A percentile compares a stretch with the other conserved stretches of the same genome.
Conservation (phyloP, 2,888 invertebrate species). For the Stenichneumon culpator region DNA sequence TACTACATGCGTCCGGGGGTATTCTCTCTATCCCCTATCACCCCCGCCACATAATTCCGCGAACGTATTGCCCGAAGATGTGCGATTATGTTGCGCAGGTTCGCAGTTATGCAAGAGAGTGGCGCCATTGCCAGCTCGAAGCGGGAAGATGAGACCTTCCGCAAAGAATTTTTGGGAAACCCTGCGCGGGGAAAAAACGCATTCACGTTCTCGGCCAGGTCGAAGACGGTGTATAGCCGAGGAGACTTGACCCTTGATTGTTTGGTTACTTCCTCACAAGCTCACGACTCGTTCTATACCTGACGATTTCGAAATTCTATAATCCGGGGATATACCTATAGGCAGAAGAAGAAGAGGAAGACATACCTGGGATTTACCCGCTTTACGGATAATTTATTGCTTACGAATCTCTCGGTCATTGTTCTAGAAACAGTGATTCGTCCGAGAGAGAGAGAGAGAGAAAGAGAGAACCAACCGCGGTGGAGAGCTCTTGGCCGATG, state of each 20-base stretch:
- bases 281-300: slow-evolving; percentile 51
- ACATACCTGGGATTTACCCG: slow-evolving; percentile 74
- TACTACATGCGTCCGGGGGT: slow-evolving; percentile 19
- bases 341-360: slow-evolving; percentile 47
- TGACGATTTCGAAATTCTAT: slow-evolving; percentile 64
- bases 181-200: background rate
- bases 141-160: background rate
- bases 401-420: slow-evolving; percentile 76
- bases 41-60: slow-evolving; percentile 36
- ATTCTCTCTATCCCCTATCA: slow-evolving; percentile 15
- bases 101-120: slow-evolving; percentile 50
- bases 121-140: slow-evolving; percentile 13
- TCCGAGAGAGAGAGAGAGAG: slow-evolving; percentile 44
- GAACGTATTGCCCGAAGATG: slow-evolving; percentile 67
- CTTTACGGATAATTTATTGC: slow-evolving; percentile 81
- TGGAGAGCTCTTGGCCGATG: slow-evolving; percentile 33
- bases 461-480: slow-evolving; percentile 6
- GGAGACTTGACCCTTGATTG: slow-evolving; percentile 12
- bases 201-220: slow-evolving; percentile 9
- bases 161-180: slow-evolving; percentile 32
- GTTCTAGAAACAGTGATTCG: slow-evolving; percentile 78
- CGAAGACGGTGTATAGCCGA: background rate
- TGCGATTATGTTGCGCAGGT: slow-evolving; percentile 59
- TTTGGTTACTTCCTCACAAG: slow-evolving; percentile 13
- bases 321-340: slow-evolving; percentile 54